Evolutionary conservation across 2,797 vertebrate species (phyloP).

Genomic region (Channallabes apus): DNA sequence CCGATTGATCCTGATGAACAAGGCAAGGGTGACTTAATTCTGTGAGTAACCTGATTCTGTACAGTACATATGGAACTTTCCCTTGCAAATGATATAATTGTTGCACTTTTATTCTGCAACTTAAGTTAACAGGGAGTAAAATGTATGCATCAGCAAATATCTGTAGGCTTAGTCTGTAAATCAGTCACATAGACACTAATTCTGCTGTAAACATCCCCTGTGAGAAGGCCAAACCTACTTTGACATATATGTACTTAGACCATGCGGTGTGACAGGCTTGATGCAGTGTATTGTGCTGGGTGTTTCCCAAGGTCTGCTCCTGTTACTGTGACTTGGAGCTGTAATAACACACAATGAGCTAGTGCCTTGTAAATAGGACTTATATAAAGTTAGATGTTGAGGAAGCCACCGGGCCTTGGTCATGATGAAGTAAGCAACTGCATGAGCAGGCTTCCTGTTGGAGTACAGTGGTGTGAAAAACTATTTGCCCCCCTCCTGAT

Average conservation of each 20-base stretch:
- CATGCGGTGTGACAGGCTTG: constrained; percentile 16
- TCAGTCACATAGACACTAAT: constrained; percentile 23
- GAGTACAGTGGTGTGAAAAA: too few species aligned
- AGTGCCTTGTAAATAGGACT: constrained; percentile 53
- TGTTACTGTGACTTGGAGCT: constrained; percentile 40
- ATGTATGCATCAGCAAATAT: constrained; percentile 10
- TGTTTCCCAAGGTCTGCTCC: constrained; percentile 60
- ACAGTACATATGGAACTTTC: neutral
- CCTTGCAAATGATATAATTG: neutral
- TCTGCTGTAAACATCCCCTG: constrained; percentile 33
- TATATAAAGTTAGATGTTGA: constrained; percentile 56
- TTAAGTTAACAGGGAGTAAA: neutral
- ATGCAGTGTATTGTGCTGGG: constrained; percentile 6
- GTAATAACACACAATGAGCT: constrained; percentile 45
- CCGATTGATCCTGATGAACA: too few species aligned
- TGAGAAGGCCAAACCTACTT: constrained; percentile 22
- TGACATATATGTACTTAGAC: constrained; percentile 20
- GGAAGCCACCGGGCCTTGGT: constrained; percentile 43
- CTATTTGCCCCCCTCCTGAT: too few species aligned
- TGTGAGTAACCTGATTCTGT: neutral
- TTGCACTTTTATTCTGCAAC: neutral
- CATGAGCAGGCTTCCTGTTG: constrained; percentile 21
- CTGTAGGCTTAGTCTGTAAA: constrained; percentile 19
- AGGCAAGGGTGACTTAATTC: neutral
- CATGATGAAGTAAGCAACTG: constrained; percentile 32